A percentile compares a stretch with the other conserved stretches of the same genome.
Evolutionary conservation across 2,113 vertebrate genomes (phyloP).

Genomic region (Cyprinus carpio): DNA sequence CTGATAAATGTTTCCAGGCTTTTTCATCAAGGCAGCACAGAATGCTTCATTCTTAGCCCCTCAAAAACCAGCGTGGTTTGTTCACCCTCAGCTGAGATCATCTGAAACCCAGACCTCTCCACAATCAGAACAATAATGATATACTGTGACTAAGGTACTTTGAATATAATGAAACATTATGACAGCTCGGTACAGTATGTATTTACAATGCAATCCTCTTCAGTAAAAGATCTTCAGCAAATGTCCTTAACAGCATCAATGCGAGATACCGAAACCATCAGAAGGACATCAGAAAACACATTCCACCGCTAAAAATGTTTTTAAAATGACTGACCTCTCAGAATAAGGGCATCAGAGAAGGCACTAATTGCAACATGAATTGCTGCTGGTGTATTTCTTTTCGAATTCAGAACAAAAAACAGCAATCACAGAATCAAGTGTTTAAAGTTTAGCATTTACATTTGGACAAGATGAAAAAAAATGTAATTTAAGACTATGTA

Average conservation of each 20-base stretch:
- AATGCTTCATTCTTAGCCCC: slow-evolving; percentile 59
- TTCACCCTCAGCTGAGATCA: slow-evolving; percentile 47
- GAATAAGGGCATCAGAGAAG: slow-evolving; percentile 44
- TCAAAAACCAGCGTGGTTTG: slow-evolving; percentile 70
- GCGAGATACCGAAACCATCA: slow-evolving; percentile 3
- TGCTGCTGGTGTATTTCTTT: slow-evolving; percentile 33
- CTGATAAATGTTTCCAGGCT: slow-evolving; percentile 73
- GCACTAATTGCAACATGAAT: slow-evolving; percentile 38
- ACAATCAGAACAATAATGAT: slow-evolving; percentile 51
- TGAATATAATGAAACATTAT: slow-evolving; percentile 72
- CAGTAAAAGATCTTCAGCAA: slow-evolving; percentile 63
- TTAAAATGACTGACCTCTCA: slow-evolving; percentile 16
- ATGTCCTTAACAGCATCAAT: slow-evolving; percentile 47
- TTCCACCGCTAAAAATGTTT: slow-evolving; percentile 41
- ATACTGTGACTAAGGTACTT: slow-evolving; percentile 57
- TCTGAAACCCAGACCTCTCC: slow-evolving; percentile 66
- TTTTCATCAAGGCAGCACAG: slow-evolving; percentile 72
- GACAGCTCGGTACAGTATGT: slow-evolving; percentile 77
- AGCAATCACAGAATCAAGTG: neutral
- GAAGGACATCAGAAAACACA: slow-evolving; percentile 32
- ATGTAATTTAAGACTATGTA: neutral
- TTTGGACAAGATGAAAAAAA: neutral
- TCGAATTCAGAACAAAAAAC: neutral
- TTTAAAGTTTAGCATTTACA: slow-evolving; percentile 5
- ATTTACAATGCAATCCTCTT: slow-evolving; percentile 74